phyloP scores from a whole-genome alignment of 2,113 vertebrate genomes.

The Romanogobio albipinnatus region DNA sequence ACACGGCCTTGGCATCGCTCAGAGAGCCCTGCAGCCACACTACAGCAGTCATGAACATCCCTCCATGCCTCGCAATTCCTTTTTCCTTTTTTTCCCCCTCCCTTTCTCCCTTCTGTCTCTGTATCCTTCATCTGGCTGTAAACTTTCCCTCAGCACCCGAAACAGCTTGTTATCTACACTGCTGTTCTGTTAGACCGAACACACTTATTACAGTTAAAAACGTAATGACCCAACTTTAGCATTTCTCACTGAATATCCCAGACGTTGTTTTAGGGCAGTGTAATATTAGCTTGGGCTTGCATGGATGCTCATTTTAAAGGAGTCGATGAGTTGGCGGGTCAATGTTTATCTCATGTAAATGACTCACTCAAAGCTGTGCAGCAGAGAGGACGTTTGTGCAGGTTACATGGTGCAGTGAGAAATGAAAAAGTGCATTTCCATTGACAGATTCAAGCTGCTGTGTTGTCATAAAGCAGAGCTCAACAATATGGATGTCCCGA shows the following conservation, averaged over 20 bases:
- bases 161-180: conserved; percentile 31
- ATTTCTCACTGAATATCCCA: neutral
- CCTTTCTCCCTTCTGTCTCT: conserved; percentile 28
- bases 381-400: neutral
- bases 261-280: neutral
- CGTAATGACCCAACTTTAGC: neutral
- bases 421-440: neutral
- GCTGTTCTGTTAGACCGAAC: conserved; percentile 9
- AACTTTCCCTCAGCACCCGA: conserved; percentile 21
- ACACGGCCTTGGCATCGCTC: conserved; percentile 64
- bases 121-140: conserved; percentile 27
- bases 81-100: conserved; percentile 15
- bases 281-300: neutral
- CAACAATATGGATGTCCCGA: neutral
- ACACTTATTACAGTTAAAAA: conserved; percentile 17
- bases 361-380: neutral
- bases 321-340: neutral
- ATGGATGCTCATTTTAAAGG: neutral
- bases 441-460: neutral
- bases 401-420: neutral
- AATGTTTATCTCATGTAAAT: conserved; percentile 22
- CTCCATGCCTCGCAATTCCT: conserved; percentile 16
- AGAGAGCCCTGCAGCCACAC: conserved; percentile 47
- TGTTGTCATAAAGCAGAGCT: neutral
- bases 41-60: conserved; percentile 52